These are phyloP conservation scores for Saccostrea glomerata DNA, from an alignment of 1,140 invertebrate species.

Conservation along the genomic window DNA sequence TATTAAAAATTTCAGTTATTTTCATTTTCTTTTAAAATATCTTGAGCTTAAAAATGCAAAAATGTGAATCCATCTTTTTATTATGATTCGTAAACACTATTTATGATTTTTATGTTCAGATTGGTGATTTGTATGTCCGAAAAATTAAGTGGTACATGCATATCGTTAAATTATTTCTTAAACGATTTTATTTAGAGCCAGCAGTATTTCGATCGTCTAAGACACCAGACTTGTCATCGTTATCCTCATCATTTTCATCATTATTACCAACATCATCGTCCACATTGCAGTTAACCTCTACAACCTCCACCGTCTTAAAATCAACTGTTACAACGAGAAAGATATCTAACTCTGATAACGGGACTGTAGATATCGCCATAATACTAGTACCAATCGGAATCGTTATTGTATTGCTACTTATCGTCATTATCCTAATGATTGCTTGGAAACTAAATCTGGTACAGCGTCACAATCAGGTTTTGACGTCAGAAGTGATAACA, in stretches of 20 bases:
- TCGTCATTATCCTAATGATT: neutral
- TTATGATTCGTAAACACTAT: too few relatives aligned
- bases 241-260: neutral
- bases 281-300: neutral
- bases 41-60: too few relatives aligned
- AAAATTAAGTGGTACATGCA: too few relatives aligned
- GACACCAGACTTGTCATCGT: too few relatives aligned
- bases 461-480: neutral
- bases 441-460: neutral
- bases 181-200: too few relatives aligned
- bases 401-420: neutral
- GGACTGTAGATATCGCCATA: neutral
- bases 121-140: too few relatives aligned
- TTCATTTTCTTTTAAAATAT: too few relatives aligned
- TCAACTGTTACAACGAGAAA: neutral
- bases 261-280: neutral
- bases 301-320: neutral
- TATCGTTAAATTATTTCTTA: too few relatives aligned
- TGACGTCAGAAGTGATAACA: neutral
- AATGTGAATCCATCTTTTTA: too few relatives aligned
- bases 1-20: too few relatives aligned
- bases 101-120: too few relatives aligned
- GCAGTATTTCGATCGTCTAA: too few relatives aligned
- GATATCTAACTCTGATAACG: neutral
- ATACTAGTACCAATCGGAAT: neutral